phyloP scores from a whole-genome alignment of 1,140 invertebrate genomes.

The Cotesia vestalis region DNA sequence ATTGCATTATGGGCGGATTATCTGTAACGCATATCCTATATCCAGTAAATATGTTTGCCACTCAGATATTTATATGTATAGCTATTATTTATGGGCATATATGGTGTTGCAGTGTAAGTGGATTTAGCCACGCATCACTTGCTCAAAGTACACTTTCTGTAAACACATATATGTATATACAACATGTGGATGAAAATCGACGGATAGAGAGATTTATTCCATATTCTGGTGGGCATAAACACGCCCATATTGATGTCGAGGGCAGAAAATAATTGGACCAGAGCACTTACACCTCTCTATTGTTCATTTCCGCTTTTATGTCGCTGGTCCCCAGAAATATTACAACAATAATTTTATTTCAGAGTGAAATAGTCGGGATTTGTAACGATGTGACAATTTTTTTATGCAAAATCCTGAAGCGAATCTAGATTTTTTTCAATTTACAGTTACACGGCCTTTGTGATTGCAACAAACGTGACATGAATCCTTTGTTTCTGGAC shows the following conservation, averaged over 20 bases:
- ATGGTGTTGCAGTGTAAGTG: constrained; percentile 32
- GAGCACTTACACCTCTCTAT: constrained; percentile 9
- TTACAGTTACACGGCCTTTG: no score
- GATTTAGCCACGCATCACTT: constrained; percentile 35
- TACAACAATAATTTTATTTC: no score
- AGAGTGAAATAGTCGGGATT: no score
- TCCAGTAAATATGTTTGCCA: not conserved
- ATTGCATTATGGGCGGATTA: constrained; percentile 35
- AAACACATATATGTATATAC: not conserved
- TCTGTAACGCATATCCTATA: constrained; percentile 27
- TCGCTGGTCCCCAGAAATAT: not conserved
- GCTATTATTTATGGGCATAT: not conserved
- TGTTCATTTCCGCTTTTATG: constrained; percentile 11
- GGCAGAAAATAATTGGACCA: constrained; percentile 8
- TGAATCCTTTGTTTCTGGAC: no score
- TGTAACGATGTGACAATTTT: no score
- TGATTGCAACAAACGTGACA: no score
- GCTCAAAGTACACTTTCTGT: constrained; percentile 25
- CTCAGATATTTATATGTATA: not conserved
- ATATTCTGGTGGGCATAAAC: constrained; percentile 30
- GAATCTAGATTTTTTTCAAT: no score
- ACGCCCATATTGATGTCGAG: constrained; percentile 25
- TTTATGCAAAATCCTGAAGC: no score
- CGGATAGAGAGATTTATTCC: constrained; percentile 30
- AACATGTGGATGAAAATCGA: constrained; percentile 17